Base-by-base conservation (phyloP, 2,888 invertebrate genomes). In the Troides oblongomaculatus region DNA sequence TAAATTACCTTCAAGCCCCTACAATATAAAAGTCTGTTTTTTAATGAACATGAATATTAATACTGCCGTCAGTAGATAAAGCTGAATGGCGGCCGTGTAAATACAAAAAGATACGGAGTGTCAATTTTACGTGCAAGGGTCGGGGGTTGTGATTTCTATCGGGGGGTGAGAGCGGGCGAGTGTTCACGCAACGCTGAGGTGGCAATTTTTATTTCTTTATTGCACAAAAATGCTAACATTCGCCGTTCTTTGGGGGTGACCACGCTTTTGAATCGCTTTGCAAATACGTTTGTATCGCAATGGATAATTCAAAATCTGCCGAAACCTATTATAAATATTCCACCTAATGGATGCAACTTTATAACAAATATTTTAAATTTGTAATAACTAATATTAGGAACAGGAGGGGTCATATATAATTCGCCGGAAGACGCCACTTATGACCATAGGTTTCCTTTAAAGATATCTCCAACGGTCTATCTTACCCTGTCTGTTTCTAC, bases 151-250 rank as follows among this genome's bases (percentile, higher is more conserved):
- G 79, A 79, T 79, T 78, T 75, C 84, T 88, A 86, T 87, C 87
- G 75, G 75, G 71, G 75, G 74, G 73, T 73, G 77, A 76, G 75
- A 79, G 77, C 69, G 72, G 74, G 77, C 79, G 79, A 78, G 79
- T 79, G 82, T 81, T 78, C 77, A 73, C 74, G 77, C 77, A 78
- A 73, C 80, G 89, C 90, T 88, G 90, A 89, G 81, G 80, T 73
- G 73, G 87, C 89, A 79, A 81, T 84, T 86, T 89, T 86, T 86
- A 87, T 84, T 87, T 87, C 89, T 90, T 90, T 90, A 90, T 92
- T 90, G 88, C 86, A 80, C 78, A 88, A 89, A 91, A 90, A 91
- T 87, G 89, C 88, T 86, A 87, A 89, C 84, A 82, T 83, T 83
- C 79, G 78, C 74, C 73, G 77, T 76, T 71, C 53, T 62, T 43